Evolutionary conservation across 2,888 invertebrate species (phyloP), one percentile per base, ranked within the genome.

Genomic region (Pseudococcus longispinus): DNA sequence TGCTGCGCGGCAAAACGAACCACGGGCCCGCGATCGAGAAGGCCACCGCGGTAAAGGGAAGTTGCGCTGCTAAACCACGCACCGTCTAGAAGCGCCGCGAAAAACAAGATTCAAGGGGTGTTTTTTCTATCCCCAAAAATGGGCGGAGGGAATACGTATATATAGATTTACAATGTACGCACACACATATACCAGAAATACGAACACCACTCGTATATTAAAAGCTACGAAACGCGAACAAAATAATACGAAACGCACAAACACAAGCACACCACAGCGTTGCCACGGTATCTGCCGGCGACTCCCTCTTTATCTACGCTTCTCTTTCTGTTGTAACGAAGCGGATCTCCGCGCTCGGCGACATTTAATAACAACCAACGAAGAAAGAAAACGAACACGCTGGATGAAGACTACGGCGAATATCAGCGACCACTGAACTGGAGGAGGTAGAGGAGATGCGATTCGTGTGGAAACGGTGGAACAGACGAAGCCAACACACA

Each of bases 401-500:
- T 86, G 86, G 86, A 86, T 86, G 51, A 86, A 86, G 86, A 86
- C 86, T 55, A 86, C 86, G 83, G 32, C 82, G 84, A 83, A 82
- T 85, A 88, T 88, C 88, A 88, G 88, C 89, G 88, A 87, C 86
- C 87, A 70, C 85, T 87, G 87, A 85, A 88, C 87, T 60, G 87
- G 82, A 74, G 88, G 88, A 88, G 87, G 88, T 88, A 88, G 80
- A 88, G 44, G 84, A 77, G 84, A 83, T 37, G 60, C 55, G 70
- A 70, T 83, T 18, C 32, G 82, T 85, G 85, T 83, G 32, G 55
- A 82, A 84, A 74, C 29, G 84, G 55, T 77, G 26, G 80, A 84
- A 55, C 60, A 55, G 37, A 55, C 65, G 37, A 32, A 65, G 84
- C 84, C 84, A 60, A 74, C 74, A 85, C 85, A 85, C 44, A 20